Evolutionary conservation across 2,797 vertebrate genomes (phyloP).

Genomic region (Brachyalestes nurse): DNA sequence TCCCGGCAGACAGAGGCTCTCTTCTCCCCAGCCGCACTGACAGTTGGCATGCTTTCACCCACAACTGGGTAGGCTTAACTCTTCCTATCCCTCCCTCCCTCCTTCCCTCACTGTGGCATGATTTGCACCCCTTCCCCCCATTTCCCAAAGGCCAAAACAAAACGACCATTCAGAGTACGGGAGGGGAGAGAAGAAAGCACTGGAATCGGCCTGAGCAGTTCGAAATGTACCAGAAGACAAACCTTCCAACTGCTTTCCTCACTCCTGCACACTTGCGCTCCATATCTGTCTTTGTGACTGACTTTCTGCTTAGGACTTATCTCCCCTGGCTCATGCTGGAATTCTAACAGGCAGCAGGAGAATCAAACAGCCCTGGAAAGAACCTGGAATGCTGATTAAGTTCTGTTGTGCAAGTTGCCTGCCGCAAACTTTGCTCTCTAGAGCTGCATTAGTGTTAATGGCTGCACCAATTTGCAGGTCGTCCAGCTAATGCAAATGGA

Average conservation of each 20-base stretch:
- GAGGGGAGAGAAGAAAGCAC: conserved; percentile 23
- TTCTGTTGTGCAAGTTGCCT: conserved; percentile 18
- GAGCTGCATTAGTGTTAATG: conserved; percentile 46
- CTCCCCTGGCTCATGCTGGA: conserved; percentile 14
- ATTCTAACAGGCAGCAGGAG: conserved; percentile 11
- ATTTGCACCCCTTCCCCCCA: conserved; percentile 21
- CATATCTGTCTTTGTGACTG: neutral
- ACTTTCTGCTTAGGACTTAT: conserved; percentile 20
- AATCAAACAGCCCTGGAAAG: conserved; percentile 3
- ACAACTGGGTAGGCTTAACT: conserved; percentile 53
- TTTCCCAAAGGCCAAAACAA: conserved; percentile 61
- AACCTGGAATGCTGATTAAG: conserved; percentile 15
- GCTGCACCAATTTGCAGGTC: conserved; percentile 34
- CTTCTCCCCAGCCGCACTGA: conserved; percentile 60
- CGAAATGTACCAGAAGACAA: conserved; percentile 37
- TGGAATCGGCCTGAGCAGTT: conserved; percentile 26
- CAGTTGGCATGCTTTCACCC: conserved; percentile 62
- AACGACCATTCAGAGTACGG: conserved; percentile 53
- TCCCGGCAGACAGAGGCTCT: conserved; percentile 58
- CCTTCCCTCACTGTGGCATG: conserved; percentile 27
- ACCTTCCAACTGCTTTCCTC: conserved; percentile 20
- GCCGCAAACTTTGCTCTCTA: conserved; percentile 37
- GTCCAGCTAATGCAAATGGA: conserved; percentile 44
- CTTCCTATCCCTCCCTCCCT: conserved; percentile 51
- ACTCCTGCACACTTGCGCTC: conserved; percentile 1